These are phyloP conservation scores for Drosophila sp. DNA, from an alignment of 1,140 invertebrate genomes.

Conservation along the genomic window DNA sequence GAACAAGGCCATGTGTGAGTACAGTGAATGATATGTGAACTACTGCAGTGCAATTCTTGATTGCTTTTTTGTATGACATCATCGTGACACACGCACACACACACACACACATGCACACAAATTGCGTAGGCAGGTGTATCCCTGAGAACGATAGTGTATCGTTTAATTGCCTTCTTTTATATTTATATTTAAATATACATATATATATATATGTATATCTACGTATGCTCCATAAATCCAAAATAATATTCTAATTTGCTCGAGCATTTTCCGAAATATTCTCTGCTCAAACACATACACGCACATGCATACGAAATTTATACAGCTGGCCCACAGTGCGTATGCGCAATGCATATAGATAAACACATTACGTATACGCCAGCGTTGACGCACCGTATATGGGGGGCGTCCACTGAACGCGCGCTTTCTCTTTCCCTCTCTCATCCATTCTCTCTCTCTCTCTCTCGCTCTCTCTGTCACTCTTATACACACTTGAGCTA, in stretches of 20 bases:
- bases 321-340: conserved; percentile 52
- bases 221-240: conserved; percentile 47
- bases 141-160: conserved; percentile 14
- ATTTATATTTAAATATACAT: background rate
- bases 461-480: conserved; percentile 19
- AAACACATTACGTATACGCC: conserved; percentile 75
- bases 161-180: conserved; percentile 24
- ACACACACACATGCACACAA: background rate
- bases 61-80: conserved; percentile 6
- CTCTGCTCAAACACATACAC: background rate
- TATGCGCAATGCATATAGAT: conserved; percentile 68
- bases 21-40: conserved; percentile 11
- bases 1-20: conserved; percentile 32
- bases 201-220: too few species aligned
- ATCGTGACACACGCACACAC: conserved; percentile 2
- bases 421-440: background rate
- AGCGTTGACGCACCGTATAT: conserved; percentile 68
- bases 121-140: conserved; percentile 12
- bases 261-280: conserved; percentile 2
- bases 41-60: conserved; percentile 23
- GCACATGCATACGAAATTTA: background rate
- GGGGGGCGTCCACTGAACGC: conserved; percentile 45
- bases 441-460: conserved; percentile 11
- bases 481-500: background rate
- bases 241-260: conserved; percentile 34